Percentiles rank a stretch among this genome's conserved stretches.
Conservation (phyloP, 2,888 invertebrate genomes). For the Clitarchus hookeri region DNA sequence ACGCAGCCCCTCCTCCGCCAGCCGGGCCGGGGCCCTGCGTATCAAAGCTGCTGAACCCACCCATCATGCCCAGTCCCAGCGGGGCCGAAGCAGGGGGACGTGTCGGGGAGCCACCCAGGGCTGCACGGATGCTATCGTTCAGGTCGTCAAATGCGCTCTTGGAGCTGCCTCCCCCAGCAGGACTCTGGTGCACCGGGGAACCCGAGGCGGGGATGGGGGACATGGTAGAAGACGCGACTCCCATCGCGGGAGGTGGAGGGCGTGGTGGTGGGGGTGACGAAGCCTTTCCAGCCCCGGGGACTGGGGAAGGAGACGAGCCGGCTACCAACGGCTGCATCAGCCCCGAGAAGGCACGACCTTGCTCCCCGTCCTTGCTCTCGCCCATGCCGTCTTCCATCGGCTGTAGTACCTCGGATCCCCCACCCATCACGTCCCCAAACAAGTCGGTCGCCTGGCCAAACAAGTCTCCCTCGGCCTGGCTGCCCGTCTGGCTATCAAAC, state of each 20-base stretch:
- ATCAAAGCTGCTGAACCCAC: conserved; percentile 50
- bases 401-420: conserved; percentile 49
- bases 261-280: conserved; percentile 55
- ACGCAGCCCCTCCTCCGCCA: conserved; percentile 48
- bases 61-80: conserved; percentile 25
- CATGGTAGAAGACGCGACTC: conserved; percentile 50
- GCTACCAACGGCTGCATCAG: conserved; percentile 10
- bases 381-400: background rate
- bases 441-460: conserved; percentile 39
- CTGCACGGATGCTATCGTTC: conserved; percentile 70
- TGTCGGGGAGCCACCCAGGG: conserved; percentile 66
- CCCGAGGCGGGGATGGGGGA: conserved; percentile 52
- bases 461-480: background rate
- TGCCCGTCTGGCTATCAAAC: conserved; percentile 31
- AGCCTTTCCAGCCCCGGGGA: conserved; percentile 48
- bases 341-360: conserved; percentile 35
- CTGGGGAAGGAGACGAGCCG: background rate
- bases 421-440: conserved; percentile 39
- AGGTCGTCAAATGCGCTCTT: conserved; percentile 71
- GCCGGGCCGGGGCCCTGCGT: conserved; percentile 39
- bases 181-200: conserved; percentile 49
- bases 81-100: conserved; percentile 41
- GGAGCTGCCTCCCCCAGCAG: conserved; percentile 48
- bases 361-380: conserved; percentile 35
- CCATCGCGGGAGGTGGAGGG: conserved; percentile 53